Conservation (phyloP, 2,888 invertebrate genomes). For the Buathra laborator region DNA sequence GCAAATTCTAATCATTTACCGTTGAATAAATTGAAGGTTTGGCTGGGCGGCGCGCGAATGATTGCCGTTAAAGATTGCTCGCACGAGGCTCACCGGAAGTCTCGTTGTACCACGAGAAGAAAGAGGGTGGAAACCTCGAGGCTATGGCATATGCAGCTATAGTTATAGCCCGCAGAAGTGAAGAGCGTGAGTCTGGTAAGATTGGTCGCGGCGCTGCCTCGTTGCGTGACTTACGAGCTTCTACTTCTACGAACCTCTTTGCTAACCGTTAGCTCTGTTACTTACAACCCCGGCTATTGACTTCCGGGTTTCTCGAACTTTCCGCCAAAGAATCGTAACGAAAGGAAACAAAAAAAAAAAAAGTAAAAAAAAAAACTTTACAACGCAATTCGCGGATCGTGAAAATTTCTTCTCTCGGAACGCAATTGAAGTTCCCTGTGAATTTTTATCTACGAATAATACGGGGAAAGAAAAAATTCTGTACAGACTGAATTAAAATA, state of each 20-base stretch:
- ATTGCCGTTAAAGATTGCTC: constrained; percentile 65
- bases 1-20: constrained; percentile 13
- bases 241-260: constrained; percentile 41
- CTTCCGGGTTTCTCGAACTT: constrained; percentile 42
- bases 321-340: constrained; percentile 11
- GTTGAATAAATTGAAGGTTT: constrained; percentile 26
- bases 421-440: background rate
- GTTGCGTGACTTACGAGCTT: constrained; percentile 58
- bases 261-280: background rate
- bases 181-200: constrained; percentile 37
- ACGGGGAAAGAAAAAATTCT: background rate
- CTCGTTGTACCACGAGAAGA: constrained; percentile 29
- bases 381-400: background rate
- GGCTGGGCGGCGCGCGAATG: constrained; percentile 21
- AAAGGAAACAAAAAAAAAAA: background rate
- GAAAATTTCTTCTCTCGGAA: background rate
- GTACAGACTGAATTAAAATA: background rate
- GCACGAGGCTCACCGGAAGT: constrained; percentile 56
- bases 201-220: constrained; percentile 46
- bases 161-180: background rate
- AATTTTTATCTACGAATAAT: background rate
- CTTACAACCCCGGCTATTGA: constrained; percentile 36
- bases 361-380: background rate
- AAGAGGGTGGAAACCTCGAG: constrained; percentile 6
- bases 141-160: background rate